Base-by-base conservation (phyloP, 2,888 invertebrate species). In the Oxycera nigricornis region DNA sequence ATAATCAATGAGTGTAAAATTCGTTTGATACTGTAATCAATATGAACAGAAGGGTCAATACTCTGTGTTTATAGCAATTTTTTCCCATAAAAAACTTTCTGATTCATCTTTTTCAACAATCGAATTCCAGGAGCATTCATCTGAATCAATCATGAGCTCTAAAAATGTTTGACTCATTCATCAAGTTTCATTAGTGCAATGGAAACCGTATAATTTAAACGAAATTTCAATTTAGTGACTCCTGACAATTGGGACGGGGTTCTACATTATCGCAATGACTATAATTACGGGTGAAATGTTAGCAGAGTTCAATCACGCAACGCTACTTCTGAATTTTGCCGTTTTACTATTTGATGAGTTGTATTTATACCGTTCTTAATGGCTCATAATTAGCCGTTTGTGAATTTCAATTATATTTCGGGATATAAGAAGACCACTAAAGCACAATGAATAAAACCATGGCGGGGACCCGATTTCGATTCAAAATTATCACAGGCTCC, bases 331-430 rank as follows among this genome's bases (percentile, higher is more conserved):
- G 46, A 67, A 39, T 39, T 20, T 62, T 39, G 14, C 41, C 11
- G 46, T 68, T 68, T 68, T 68, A 68, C 50, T 68, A 68, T 50
- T 68, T 68, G 50, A 68, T 68, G 50, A 20, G 28, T n/a, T 30
- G 26, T 22, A 50, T 68, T 68, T 50, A 68, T 41, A 17, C 50
- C 68, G 50, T 68, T 46, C 68, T 68, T 68, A 68, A 68, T 68
- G 68, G 26, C 50, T 39, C 20, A 50, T 68, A 50, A 68, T 68
- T 68, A 68, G 46, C 28, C 24, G 50, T 68, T 68, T 39, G 20
- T 68, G 30, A 68, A 68, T 50, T 68, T 67, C 39, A 67, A 67
- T 24, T 22, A 67, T 68, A 28, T 41, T 61, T 24, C 41, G 14
- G 9, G 24, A 55, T 9, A 24, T 24, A 22, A 6, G 17, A 24